Conservation (phyloP, 1,140 invertebrate species). For the Polypedilum vanderplanki region DNA sequence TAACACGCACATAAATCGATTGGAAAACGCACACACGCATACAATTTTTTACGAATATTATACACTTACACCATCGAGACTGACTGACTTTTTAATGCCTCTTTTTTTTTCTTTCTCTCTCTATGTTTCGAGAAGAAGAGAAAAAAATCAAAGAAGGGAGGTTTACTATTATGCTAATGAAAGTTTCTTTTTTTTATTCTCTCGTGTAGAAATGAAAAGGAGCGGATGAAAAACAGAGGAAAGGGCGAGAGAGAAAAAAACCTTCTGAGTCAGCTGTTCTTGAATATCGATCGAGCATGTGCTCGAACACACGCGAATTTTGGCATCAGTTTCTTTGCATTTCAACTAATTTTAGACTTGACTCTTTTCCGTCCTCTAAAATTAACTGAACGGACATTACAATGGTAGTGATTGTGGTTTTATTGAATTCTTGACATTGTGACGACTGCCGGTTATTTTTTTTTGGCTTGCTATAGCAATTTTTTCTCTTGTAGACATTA, state of each 20-base stretch:
- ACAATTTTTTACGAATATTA: neutral
- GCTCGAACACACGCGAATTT: neutral
- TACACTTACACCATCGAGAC: neutral
- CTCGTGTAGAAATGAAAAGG: too few species aligned
- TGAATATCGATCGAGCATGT: neutral
- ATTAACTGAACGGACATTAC: too few species aligned
- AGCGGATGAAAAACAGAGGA: too few species aligned
- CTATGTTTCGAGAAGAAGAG: neutral
- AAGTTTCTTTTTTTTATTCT: neutral
- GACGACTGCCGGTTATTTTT: too few species aligned
- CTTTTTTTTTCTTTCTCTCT: too few species aligned
- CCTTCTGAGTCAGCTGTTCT: slow-evolving; percentile 26
- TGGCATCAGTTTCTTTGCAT: too few species aligned
- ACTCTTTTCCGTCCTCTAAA: too few species aligned
- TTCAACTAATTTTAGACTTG: too few species aligned
- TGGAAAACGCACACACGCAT: neutral
- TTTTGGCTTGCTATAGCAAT: neutral
- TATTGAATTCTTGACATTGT: too few species aligned
- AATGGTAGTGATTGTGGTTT: too few species aligned
- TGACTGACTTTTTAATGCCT: neutral
- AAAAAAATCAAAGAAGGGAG: neutral
- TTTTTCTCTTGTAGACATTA: neutral
- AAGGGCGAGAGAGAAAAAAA: too few species aligned
- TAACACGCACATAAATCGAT: neutral
- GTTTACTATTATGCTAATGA: neutral